Percentiles rank a stretch among this genome's conserved stretches.
Evolutionary conservation across 2,797 vertebrate genomes (phyloP).

Genomic region (Pseudopleuronectes americanus): DNA sequence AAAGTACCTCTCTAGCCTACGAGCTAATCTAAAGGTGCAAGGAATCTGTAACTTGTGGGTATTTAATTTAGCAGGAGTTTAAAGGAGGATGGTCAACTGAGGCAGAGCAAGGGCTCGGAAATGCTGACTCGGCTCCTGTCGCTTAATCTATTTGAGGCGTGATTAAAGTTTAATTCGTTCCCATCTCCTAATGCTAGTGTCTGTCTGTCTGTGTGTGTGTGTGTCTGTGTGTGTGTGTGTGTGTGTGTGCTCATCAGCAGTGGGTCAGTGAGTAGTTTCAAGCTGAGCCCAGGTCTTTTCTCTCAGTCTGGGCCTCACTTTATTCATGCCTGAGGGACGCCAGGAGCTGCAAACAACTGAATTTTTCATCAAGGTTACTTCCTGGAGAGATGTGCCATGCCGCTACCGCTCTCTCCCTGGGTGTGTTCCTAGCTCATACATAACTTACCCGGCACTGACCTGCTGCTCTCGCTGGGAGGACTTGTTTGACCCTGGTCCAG

Average conservation of each 20-base stretch:
- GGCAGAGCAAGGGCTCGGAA: constrained; percentile 61
- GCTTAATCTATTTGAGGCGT: constrained; percentile 82
- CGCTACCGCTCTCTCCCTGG: constrained; percentile 68
- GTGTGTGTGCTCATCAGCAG: constrained; percentile 59
- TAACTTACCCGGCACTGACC: constrained; percentile 79
- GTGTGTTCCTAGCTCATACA: constrained; percentile 76
- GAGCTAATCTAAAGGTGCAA: constrained; percentile 40
- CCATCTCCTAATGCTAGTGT: constrained; percentile 77
- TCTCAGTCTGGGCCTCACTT: constrained; percentile 79
- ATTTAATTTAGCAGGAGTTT: constrained; percentile 61
- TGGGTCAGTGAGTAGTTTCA: constrained; percentile 73
- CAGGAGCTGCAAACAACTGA: constrained; percentile 84
- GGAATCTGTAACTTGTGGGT: constrained; percentile 55
- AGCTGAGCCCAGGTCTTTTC: constrained; percentile 81
- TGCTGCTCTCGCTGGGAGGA: constrained; percentile 65
- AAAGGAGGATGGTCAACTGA: constrained; percentile 65
- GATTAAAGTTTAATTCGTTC: constrained; percentile 84
- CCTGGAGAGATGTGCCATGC: constrained; percentile 81
- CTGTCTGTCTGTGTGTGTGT: no score
- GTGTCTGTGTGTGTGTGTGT: no score
- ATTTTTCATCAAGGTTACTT: constrained; percentile 87
- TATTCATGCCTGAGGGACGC: constrained; percentile 86
- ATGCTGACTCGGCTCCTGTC: constrained; percentile 79
- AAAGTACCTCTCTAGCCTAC: constrained; percentile 39
- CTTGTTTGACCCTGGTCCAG: constrained; percentile 70